Evolutionary conservation across 2,797 vertebrate genomes (phyloP).

Genomic region (Liasis olivaceus): DNA sequence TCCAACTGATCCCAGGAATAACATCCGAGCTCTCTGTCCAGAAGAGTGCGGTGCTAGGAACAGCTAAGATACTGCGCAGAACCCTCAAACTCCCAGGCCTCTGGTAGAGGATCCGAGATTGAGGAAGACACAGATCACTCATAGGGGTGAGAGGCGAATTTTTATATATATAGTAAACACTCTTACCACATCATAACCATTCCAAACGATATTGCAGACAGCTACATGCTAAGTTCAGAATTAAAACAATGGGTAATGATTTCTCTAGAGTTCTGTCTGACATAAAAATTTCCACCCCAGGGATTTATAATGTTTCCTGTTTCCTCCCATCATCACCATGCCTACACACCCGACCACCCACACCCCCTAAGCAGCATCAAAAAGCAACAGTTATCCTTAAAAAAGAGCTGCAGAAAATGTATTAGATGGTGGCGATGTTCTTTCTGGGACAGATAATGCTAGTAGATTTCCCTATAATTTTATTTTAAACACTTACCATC

Average conservation of each 20-base stretch:
- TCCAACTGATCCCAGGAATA: too few relatives aligned
- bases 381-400: neutral
- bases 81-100: too few relatives aligned
- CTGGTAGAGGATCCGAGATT: too few relatives aligned
- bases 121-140: too few relatives aligned
- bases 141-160: too few relatives aligned
- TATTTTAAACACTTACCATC: slow-evolving; percentile 6
- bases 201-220: neutral
- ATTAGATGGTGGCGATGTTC: neutral
- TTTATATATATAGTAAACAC: neutral
- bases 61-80: too few relatives aligned
- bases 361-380: neutral
- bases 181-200: neutral
- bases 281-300: neutral
- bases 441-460: neutral
- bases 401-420: neutral
- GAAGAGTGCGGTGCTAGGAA: too few relatives aligned
- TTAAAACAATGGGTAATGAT: neutral
- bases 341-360: too few relatives aligned
- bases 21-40: too few relatives aligned
- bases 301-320: neutral
- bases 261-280: neutral
- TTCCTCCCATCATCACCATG: too few relatives aligned
- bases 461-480: neutral
- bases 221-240: neutral